A percentile compares a stretch with the other conserved stretches of the same genome.
phyloP scores from a whole-genome alignment of 1,140 invertebrate species.

The Leucophenga varia region DNA sequence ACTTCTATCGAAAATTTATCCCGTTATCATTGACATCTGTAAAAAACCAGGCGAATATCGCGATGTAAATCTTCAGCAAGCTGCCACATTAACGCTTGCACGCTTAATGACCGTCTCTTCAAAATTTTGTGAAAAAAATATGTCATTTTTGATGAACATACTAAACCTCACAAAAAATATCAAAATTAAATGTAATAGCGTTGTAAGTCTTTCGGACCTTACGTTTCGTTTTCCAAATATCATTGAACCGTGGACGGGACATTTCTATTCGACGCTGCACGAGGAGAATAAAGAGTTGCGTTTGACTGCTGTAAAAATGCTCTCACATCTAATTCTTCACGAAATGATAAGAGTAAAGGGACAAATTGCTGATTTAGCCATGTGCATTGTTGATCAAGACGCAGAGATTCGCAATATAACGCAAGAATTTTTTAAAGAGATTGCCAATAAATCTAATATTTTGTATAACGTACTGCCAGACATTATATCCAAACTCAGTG shows the following conservation, averaged over 20 bases:
- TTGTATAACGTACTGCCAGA: slow-evolving; percentile 94
- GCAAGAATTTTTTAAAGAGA: slow-evolving; percentile 80
- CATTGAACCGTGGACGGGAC: slow-evolving; percentile 88
- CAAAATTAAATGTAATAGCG: slow-evolving; percentile 76
- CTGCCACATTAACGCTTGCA: slow-evolving; percentile 71
- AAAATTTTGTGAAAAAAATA: slow-evolving; percentile 75
- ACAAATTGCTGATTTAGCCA: slow-evolving; percentile 89
- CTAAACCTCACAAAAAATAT: slow-evolving; percentile 75
- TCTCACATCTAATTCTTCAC: slow-evolving; percentile 87
- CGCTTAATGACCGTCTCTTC: slow-evolving; percentile 88
- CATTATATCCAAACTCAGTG: slow-evolving; percentile 86
- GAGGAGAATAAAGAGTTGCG: slow-evolving; percentile 74
- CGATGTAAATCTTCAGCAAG: slow-evolving; percentile 66
- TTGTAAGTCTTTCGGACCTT: slow-evolving; percentile 84
- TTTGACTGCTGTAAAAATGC: slow-evolving; percentile 78
- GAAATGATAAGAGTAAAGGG: slow-evolving; percentile 96
- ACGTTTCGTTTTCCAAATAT: slow-evolving; percentile 87
- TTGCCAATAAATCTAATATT: slow-evolving; percentile 88
- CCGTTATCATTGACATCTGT: slow-evolving; percentile 41
- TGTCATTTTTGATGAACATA: slow-evolving; percentile 83
- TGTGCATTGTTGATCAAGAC: slow-evolving; percentile 81
- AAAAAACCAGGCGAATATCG: slow-evolving; percentile 63
- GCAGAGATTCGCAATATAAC: slow-evolving; percentile 70
- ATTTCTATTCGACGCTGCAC: slow-evolving; percentile 79
- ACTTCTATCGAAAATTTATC: slow-evolving; percentile 61